These are phyloP conservation scores for Halichoerus grypus DNA, from an alignment of 2,113 vertebrate species.

Conservation along the genomic window DNA sequence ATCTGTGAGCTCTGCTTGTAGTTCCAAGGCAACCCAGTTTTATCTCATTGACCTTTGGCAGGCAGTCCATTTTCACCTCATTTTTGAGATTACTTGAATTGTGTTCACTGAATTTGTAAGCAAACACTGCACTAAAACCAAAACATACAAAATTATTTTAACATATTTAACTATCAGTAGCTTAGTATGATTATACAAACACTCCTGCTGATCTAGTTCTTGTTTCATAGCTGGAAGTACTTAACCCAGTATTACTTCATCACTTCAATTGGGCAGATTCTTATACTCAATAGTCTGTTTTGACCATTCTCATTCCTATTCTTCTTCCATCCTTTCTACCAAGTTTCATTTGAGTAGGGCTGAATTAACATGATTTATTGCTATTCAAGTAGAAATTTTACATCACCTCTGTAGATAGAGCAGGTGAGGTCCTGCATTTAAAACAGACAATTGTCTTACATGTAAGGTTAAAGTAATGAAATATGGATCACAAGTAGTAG, in stretches of 20 bases:
- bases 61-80: constrained; percentile 24
- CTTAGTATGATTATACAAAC: not conserved
- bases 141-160: not conserved
- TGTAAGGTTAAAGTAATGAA: constrained; percentile 62
- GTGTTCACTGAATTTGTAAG: not conserved
- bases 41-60: constrained; percentile 50
- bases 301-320: constrained; percentile 14
- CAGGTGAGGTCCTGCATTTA: constrained; percentile 16
- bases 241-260: not conserved
- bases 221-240: not conserved
- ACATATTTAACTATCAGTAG: not conserved
- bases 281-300: not conserved
- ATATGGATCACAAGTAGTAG: constrained; percentile 52
- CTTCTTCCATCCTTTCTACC: not conserved
- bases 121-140: constrained; percentile 30
- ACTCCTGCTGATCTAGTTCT: not conserved
- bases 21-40: constrained; percentile 28
- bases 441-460: constrained; percentile 62
- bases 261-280: not conserved
- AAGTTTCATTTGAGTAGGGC: constrained; percentile 51
- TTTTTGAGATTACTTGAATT: constrained; percentile 63
- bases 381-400: constrained; percentile 68
- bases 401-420: constrained; percentile 54
- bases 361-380: constrained; percentile 68
- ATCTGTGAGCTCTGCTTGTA: not conserved